Conservation (phyloP, 1,140 invertebrate species). For the Dendrolimus kikuchii region DNA sequence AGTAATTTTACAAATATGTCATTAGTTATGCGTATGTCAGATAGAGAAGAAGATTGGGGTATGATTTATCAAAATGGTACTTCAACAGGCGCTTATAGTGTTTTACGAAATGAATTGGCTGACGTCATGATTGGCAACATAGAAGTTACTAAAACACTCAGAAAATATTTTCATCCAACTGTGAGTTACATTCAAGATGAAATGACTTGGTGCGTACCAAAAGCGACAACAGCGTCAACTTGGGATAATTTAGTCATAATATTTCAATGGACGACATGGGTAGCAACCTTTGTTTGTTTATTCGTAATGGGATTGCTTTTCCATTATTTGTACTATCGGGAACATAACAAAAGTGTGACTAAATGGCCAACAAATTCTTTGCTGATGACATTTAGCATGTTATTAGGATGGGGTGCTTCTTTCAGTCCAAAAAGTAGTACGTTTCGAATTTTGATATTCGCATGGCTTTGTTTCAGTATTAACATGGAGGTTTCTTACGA, state of each 20-base stretch:
- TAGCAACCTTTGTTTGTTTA: constrained; percentile 47
- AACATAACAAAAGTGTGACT: constrained; percentile 40
- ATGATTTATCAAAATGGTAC: constrained; percentile 42
- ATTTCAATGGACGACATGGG: constrained; percentile 65
- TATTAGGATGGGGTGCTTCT: constrained; percentile 60
- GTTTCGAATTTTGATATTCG: constrained; percentile 61
- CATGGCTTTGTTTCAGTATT: constrained; percentile 65
- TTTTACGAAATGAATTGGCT: constrained; percentile 45
- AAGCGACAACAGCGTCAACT: constrained; percentile 46
- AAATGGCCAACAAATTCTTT: constrained; percentile 66
- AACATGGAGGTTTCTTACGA: constrained; percentile 68
- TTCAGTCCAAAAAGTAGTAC: constrained; percentile 56
- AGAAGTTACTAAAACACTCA: constrained; percentile 56
- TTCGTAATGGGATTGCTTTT: constrained; percentile 53
- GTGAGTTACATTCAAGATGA: constrained; percentile 66
- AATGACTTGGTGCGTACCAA: constrained; percentile 66
- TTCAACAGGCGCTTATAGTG: constrained; percentile 45
- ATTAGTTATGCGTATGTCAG: constrained; percentile 51
- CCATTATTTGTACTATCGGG: constrained; percentile 55
- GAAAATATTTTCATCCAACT: constrained; percentile 63
- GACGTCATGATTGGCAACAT: constrained; percentile 66
- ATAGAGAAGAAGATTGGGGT: constrained; percentile 59
- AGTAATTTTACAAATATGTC: constrained; percentile 62
- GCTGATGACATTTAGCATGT: constrained; percentile 65
- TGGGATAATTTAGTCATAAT: constrained; percentile 67